These are phyloP conservation scores for Tricholauxania praeusta DNA, from an alignment of 2,888 invertebrate species.

Conservation along the genomic window DNA sequence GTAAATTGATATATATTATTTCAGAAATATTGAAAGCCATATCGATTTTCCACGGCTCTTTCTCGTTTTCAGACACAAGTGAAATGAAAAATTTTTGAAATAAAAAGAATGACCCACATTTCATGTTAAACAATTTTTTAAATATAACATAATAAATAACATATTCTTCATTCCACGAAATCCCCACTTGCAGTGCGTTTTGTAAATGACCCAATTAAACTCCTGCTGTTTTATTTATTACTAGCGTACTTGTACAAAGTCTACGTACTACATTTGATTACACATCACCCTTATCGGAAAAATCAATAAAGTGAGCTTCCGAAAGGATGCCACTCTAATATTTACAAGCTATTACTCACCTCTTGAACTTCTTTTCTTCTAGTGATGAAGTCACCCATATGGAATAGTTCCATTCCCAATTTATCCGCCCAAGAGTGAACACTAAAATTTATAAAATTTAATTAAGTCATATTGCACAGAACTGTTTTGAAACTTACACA, in stretches of 20 bases:
- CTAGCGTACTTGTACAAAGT: not conserved
- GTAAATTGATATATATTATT: too few species aligned
- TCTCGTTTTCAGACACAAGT: too few species aligned
- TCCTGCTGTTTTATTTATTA: not conserved
- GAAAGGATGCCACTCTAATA: not conserved
- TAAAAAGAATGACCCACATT: not conserved
- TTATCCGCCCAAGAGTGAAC: conserved; percentile 87
- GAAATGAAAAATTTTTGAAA: not conserved
- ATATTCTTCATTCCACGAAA: not conserved
- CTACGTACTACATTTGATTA: not conserved
- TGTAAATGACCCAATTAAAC: conserved; percentile 5
- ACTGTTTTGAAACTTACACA: conserved; percentile 58
- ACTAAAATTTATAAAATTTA: conserved; percentile 66
- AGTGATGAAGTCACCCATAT: conserved; percentile 84
- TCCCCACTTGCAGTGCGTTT: not conserved
- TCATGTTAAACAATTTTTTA: not conserved
- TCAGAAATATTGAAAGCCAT: too few species aligned
- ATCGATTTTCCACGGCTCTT: too few species aligned
- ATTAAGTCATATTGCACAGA: not conserved
- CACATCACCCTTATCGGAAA: conserved; percentile 3
- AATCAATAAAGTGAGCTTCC: conserved; percentile 17
- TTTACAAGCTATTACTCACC: conserved; percentile 67
- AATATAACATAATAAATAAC: not conserved
- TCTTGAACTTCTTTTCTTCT: conserved; percentile 83
- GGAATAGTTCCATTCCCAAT: conserved; percentile 82